Conservation (phyloP, 2,888 invertebrate genomes). For the Aphidius colemani region DNA sequence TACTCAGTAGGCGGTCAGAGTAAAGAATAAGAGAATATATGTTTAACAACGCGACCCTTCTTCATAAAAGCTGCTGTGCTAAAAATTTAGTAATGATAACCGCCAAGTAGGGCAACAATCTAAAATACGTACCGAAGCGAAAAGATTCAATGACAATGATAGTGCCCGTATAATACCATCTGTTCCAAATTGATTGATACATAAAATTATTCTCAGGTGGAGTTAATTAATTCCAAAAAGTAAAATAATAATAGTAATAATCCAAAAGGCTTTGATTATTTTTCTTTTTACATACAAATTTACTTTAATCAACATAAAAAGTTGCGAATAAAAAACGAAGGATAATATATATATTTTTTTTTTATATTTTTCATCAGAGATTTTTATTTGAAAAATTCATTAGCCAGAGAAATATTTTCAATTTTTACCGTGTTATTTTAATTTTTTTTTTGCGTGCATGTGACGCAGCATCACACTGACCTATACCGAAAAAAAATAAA, state of each 20-base stretch:
- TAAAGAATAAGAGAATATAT: not conserved
- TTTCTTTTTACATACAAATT: not conserved
- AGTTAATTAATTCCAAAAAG: no score
- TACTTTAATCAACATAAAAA: no score
- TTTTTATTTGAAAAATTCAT: constrained; percentile 8
- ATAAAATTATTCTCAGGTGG: no score
- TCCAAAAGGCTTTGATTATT: not conserved
- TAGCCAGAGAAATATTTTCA: constrained; percentile 33
- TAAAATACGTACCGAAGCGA: constrained; percentile 45
- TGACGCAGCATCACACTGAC: constrained; percentile 33
- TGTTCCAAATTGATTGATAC: constrained; percentile 34
- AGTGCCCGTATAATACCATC: constrained; percentile 58
- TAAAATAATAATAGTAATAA: not conserved
- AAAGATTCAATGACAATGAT: constrained; percentile 51
- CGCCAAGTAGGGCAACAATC: constrained; percentile 43
- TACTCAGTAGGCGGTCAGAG: constrained; percentile 47
- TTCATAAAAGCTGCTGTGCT: constrained; percentile 34
- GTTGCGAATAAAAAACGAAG: no score
- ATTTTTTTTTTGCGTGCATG: constrained; percentile 13
- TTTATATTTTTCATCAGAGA: constrained; percentile 1
- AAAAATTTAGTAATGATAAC: constrained; percentile 52
- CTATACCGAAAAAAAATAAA: constrained; percentile 31
- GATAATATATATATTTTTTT: no score
- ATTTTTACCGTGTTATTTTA: constrained; percentile 31
- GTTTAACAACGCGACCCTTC: constrained; percentile 16